Evolutionary conservation across 2,888 invertebrate species (phyloP).

Genomic region (Trichogramma evanescens): DNA sequence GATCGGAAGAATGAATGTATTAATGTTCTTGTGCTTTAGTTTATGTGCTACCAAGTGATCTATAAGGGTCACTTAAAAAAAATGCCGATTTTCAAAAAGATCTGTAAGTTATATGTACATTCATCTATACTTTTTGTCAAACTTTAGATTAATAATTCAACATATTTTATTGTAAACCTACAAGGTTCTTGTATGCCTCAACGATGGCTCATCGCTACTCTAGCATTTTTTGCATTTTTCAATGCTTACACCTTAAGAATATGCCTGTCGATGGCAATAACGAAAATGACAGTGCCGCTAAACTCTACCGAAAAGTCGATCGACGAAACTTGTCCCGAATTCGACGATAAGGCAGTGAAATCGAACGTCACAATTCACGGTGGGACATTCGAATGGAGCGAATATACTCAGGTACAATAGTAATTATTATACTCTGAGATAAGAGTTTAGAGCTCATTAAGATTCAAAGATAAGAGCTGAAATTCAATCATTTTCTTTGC

Average conservation of each 20-base stretch:
- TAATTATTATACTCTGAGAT: background rate
- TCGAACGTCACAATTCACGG: background rate
- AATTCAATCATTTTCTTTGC: constrained; percentile 30
- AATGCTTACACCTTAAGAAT: constrained; percentile 66
- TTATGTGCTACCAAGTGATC: no score
- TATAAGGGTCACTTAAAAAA: background rate
- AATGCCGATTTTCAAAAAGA: constrained; percentile 1
- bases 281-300: constrained; percentile 53
- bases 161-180: no score
- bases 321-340: constrained; percentile 16
- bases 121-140: background rate
- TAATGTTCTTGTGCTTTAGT: no score
- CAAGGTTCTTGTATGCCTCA: constrained; percentile 16
- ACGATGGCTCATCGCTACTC: constrained; percentile 38
- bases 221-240: constrained; percentile 61
- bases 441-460: background rate
- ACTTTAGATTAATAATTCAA: no score
- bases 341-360: background rate
- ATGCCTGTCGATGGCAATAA: constrained; percentile 61
- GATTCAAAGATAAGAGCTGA: background rate
- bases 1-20: no score
- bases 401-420: constrained; percentile 23
- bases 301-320: background rate
- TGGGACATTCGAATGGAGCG: constrained; percentile 22
- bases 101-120: background rate